Evolutionary conservation across 2,113 vertebrate genomes (phyloP), one percentile per base, ranked within the genome.

Genomic region (Pipa parva): DNA sequence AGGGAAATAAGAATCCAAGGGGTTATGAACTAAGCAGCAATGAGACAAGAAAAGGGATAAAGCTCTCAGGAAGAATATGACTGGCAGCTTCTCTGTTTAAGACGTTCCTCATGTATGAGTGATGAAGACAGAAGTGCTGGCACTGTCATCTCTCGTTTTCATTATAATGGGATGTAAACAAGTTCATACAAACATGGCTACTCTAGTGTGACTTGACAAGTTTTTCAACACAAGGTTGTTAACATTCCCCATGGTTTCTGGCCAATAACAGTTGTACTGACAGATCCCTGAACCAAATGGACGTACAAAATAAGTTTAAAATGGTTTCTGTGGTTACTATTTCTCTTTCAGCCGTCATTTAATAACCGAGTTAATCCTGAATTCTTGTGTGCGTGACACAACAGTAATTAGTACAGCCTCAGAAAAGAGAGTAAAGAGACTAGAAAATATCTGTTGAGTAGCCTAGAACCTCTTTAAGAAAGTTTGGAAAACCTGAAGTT

Each of bases 211-310:
- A 60, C 57, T 42, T 28, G 59, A 60, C 46, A 69, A 48, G 55
- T 52, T 48, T 48, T 69, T 69, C 59, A 69, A 69, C 50, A 22
- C 20, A 17, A 58, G 52, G 66, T 70, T 70, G 66, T 70, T 67
- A 67, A 49, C 64, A 48, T 70, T 70, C 48, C 31, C 22, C 9
- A 33, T 70, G 48, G 58, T 28, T 37, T 7, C 10, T 27, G 3
- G 58, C 57, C 66, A 54, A 61, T 57, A 60, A 54, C 66, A 61
- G 58, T 33, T 61, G 57, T 58, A 61, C 13, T 45, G 66, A 61
- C 48, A 70, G 49, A 61, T 70, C 42, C 22, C 42, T 13, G 33
- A 60, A 46, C 50, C 26, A 36, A 58, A 54, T 70, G 58, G 46
- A 45, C 61, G 48, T 25, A 29, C 20, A n/a, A 7, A 48, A 61